Base-by-base conservation (phyloP, 1,140 invertebrate species). In the Eueides isabella region DNA sequence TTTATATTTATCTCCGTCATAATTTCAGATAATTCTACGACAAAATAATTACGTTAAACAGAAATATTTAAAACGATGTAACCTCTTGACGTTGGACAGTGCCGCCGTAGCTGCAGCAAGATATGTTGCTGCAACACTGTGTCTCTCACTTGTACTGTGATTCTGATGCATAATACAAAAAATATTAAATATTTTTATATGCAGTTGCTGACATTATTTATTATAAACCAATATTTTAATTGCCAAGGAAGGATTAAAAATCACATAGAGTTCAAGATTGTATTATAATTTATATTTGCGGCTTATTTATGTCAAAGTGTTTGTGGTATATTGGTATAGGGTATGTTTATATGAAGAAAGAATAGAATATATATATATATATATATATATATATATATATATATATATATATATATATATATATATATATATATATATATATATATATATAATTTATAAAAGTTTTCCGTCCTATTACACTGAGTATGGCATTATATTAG, bases 101-200 rank as follows among this genome's bases (percentile, higher is more conserved):
- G 87, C 85, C 0, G 90, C 88, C 0, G 88, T 92, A 4, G 88
- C 88, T n/a, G 88, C 83, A 23, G 90, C 90, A 0, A 92, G 71
- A 62, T 85, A 92, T 31, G 78, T 80, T 2, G 90, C 90, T 16
- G 90, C 90, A 1, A 86, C 78, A 28, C 90, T 92, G 11, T 84
- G 84, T 30, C 87, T 87, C 23, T 90, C 87, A 69, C 67, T 74
- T 31, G 66, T 7, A 61, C 67, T 85, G 38, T 76, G 74, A 71
- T 77, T 71, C 80, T 82, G 48, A 23, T 26, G 19, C 19, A 19
- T 19, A 44, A 44, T 14, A n/a, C 7, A 19, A 44, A 1, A 44
- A 19, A 19, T 19, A 14, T 44, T 79, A 74, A n/a, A 19, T 19
- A 14, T 44, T 79, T 72, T 14, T 38, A 38, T 38, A 5, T 38